Percentiles rank a stretch among this genome's conserved stretches.
phyloP scores from a whole-genome alignment of 2,113 vertebrate species.

The Mirza zaza region DNA sequence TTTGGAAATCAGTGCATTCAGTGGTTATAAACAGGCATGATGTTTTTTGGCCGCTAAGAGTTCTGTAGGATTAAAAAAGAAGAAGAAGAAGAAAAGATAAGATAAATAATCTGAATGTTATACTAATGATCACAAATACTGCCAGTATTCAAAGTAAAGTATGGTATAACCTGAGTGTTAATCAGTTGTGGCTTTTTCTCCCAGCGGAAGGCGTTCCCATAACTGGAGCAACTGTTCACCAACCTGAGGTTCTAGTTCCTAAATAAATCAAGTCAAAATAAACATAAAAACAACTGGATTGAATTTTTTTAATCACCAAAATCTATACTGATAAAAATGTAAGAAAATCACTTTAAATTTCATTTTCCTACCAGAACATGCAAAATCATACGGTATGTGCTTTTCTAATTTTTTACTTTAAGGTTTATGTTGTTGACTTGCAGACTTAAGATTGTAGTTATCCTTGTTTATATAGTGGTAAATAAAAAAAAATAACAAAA shows the following conservation, averaged over 20 bases:
- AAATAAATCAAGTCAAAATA: constrained; percentile 34
- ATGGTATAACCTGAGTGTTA: constrained; percentile 65
- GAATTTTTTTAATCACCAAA: constrained; percentile 19
- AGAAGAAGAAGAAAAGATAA: neutral
- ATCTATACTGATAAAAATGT: constrained; percentile 7
- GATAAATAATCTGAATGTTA: constrained; percentile 31
- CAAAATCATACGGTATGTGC: neutral
- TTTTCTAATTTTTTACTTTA: constrained; percentile 38
- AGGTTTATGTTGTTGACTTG: neutral
- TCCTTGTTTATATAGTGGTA: too few species aligned
- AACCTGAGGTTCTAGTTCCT: constrained; percentile 94
- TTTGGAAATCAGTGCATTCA: constrained; percentile 47
- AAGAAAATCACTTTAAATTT: constrained; percentile 36
- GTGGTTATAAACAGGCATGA: constrained; percentile 11
- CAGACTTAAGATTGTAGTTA: constrained; percentile 14
- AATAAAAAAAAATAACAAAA: too few species aligned
- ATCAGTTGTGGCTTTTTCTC: constrained; percentile 77
- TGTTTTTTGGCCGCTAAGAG: neutral
- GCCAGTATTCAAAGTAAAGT: constrained; percentile 42
- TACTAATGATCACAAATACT: constrained; percentile 25
- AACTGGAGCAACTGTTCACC: constrained; percentile 90
- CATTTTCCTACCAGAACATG: constrained; percentile 17
- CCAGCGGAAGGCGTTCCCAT: constrained; percentile 86
- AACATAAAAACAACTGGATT: constrained; percentile 4
- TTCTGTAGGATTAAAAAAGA: constrained; percentile 54